Evolutionary conservation across 2,888 invertebrate genomes (phyloP).

Genomic region (Andrena haemorrhoa): DNA sequence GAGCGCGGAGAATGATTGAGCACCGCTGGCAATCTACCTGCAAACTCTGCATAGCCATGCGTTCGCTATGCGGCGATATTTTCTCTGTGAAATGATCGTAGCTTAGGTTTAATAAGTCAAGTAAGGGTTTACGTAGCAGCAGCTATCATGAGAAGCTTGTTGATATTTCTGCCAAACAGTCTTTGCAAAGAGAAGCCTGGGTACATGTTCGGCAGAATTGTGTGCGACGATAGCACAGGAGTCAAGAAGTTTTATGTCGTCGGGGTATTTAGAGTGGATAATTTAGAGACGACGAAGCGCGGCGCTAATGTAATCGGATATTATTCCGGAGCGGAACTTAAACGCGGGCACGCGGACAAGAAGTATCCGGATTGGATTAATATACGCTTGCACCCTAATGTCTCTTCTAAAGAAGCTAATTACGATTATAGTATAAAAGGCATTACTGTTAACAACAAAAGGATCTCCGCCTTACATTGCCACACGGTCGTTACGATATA

Average conservation of each 20-base stretch:
- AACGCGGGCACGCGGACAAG: conserved; percentile 60
- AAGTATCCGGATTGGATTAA: conserved; percentile 79
- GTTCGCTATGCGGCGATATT: background rate
- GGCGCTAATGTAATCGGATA: conserved; percentile 76
- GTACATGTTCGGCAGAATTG: conserved; percentile 77
- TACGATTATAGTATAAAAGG: conserved; percentile 73
- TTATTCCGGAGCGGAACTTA: conserved; percentile 68
- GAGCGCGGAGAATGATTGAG: background rate
- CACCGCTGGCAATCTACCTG: background rate
- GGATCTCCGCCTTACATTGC: conserved; percentile 44
- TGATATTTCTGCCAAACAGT: conserved; percentile 79
- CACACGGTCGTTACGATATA: conserved; percentile 80
- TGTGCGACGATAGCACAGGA: conserved; percentile 68
- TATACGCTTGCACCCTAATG: conserved; percentile 55
- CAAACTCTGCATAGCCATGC: background rate
- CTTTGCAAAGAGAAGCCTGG: conserved; percentile 74
- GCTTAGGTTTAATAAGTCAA: background rate
- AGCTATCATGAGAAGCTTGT: conserved; percentile 74
- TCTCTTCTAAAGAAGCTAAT: conserved; percentile 27
- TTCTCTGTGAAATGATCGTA: background rate
- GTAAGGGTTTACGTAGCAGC: background rate
- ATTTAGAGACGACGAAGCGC: conserved; percentile 49
- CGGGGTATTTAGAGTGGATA: conserved; percentile 55
- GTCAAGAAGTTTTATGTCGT: conserved; percentile 79
- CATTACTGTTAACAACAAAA: conserved; percentile 73